Percentiles rank a stretch among this genome's conserved stretches.
Conservation (phyloP, 2,113 vertebrate species). For the Sturnira hondurensis region DNA sequence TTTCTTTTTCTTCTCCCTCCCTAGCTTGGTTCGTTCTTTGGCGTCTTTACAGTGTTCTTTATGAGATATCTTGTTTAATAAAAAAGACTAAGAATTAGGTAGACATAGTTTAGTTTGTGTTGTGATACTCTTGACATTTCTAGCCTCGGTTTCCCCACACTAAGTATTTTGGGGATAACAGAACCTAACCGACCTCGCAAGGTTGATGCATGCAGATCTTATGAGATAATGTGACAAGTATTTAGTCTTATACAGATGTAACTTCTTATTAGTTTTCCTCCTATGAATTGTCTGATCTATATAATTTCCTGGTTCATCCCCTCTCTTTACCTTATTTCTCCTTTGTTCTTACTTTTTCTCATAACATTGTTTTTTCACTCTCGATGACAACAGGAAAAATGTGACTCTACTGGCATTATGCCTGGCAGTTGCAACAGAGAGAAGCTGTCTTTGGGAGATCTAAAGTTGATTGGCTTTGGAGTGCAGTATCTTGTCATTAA, state of each 20-base stretch:
- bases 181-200: not conserved
- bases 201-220: not conserved
- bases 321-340: not conserved
- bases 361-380: not conserved
- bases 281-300: not conserved
- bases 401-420: not conserved
- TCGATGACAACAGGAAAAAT: not conserved
- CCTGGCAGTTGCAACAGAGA: not conserved
- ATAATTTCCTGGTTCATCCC: not conserved
- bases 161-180: not conserved
- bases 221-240: constrained; percentile 21
- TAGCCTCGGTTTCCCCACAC: not conserved
- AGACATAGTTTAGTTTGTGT: not conserved
- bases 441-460: not conserved
- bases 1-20: not conserved
- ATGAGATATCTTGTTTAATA: constrained; percentile 2
- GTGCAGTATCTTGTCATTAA: constrained; percentile 1
- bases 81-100: not conserved
- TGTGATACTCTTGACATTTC: not conserved
- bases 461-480: not conserved
- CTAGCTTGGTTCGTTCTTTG: not conserved
- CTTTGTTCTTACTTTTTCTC: not conserved
- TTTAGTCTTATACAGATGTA: constrained; percentile 1
- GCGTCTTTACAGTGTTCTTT: not conserved
- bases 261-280: not conserved